phyloP scores from a whole-genome alignment of 1,140 invertebrate species.

The Notospermus geniculatus region DNA sequence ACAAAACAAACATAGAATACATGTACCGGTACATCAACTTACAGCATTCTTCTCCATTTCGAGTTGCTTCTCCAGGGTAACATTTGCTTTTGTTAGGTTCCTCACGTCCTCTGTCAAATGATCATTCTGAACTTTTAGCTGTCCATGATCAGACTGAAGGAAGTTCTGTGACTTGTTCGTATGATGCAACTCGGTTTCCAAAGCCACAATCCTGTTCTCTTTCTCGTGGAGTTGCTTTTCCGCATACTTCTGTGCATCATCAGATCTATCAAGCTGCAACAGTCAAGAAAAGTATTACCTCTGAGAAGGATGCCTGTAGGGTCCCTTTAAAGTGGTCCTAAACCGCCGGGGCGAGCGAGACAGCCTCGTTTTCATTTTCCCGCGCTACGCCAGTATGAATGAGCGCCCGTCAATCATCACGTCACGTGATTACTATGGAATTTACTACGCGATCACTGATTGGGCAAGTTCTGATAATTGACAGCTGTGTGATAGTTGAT shows the following conservation, averaged over 20 bases:
- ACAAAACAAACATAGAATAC: not conserved
- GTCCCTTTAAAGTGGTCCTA: no score
- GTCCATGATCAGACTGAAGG: conserved; percentile 26
- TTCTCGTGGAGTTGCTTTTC: conserved; percentile 11
- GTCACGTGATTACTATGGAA: no score
- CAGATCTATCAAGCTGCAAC: conserved; percentile 9
- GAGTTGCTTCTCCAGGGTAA: conserved; percentile 30
- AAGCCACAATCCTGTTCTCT: conserved; percentile 23
- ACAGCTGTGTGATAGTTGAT: no score
- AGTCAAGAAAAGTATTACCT: not conserved
- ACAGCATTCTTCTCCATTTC: conserved; percentile 34
- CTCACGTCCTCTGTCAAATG: conserved; percentile 33
- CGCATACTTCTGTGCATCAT: not conserved
- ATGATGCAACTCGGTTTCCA: conserved; percentile 32
- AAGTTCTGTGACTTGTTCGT: conserved; percentile 24
- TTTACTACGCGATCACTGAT: no score
- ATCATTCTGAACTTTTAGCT: conserved; percentile 28
- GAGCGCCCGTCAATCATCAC: no score
- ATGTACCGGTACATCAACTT: no score
- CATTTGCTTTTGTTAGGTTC: conserved; percentile 30
- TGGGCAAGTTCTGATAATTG: no score
- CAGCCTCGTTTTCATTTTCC: no score
- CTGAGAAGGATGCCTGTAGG: no score
- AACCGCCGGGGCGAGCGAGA: no score
- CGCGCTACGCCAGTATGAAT: no score